Evolutionary conservation across 2,888 invertebrate genomes (phyloP), one percentile per base, ranked within the genome.

Genomic region (Mesochorus sp.): DNA sequence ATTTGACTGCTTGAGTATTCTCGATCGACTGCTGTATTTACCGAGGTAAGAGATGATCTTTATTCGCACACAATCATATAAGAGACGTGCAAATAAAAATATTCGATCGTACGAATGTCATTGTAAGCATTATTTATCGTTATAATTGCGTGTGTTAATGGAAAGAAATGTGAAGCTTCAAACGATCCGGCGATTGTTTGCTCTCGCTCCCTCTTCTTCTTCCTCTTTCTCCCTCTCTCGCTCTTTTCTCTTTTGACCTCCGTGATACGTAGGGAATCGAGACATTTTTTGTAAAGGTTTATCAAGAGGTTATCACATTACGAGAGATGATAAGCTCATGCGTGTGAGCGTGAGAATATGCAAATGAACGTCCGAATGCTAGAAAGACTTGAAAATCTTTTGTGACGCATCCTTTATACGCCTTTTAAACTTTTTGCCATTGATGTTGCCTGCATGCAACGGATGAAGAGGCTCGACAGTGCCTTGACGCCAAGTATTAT

Each of bases 281-380:
- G 51, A 34, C 59, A 51, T 19, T 53, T 49, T 24, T 39, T 12
- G 37, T 21, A 51, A 47, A 34, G 70, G 47, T 64, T 28, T 37
- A 31, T 61, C 55, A 10, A 19, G 44, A 21, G 76, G 76, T 76
- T 76, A 76, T 76, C 76, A 57, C 10, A n/a, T 12, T 4, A 51
- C 12, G 8, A 42, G 24, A 4, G 24, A 62, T 28, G 31, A 61
- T 28, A 14, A 14, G 51, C 17, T 26, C 47, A 44, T 19, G 59
- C 28, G 39, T 2, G 31, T 21, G 57, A 24, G 59, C 28, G 39
- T 2, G 31, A 12, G 57, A 24, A 55, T 21, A 17, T 34, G 12
- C 3, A 6, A n/a, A n/a, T n/a, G n/a, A n/a, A n/a, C n/a, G n/a
- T n/a, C n/a, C n/a, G n/a, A n/a, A n/a, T n/a, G n/a, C n/a, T n/a